Conservation (phyloP, 2,888 invertebrate species). For the Camponotus fellah region DNA sequence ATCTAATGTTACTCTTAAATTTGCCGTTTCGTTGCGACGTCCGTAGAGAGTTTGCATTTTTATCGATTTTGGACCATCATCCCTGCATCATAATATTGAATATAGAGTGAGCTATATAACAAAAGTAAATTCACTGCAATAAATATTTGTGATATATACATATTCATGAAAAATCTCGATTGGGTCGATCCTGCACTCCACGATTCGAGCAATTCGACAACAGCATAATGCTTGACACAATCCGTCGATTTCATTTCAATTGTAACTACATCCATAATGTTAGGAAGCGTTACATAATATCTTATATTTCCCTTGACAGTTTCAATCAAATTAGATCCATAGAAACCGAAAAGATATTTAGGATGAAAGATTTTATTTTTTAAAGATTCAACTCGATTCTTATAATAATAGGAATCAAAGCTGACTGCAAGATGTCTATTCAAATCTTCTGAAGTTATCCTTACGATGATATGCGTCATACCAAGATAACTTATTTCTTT, state of each 20-base stretch:
- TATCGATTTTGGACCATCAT: slow-evolving; percentile 87
- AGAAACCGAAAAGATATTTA: slow-evolving; percentile 63
- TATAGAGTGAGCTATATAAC: slow-evolving; percentile 1
- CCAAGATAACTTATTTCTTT: slow-evolving; percentile 87
- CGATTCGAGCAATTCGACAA: slow-evolving; percentile 79
- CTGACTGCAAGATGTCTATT: slow-evolving; percentile 87
- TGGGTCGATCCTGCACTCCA: slow-evolving; percentile 76
- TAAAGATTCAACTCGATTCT: slow-evolving; percentile 63
- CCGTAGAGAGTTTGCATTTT: slow-evolving; percentile 88
- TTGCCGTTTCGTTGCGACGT: slow-evolving; percentile 85
- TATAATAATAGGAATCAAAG: slow-evolving; percentile 70
- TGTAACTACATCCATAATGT: slow-evolving; percentile 73
- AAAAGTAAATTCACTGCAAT: background rate
- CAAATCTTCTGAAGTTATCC: slow-evolving; percentile 87
- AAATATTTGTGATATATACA: slow-evolving; percentile 64
- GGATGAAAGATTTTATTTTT: slow-evolving; percentile 48
- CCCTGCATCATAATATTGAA: slow-evolving; percentile 79
- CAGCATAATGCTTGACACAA: slow-evolving; percentile 72
- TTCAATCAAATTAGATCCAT: slow-evolving; percentile 57
- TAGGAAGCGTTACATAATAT: slow-evolving; percentile 74
- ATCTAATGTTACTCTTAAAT: slow-evolving; percentile 89
- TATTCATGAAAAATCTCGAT: slow-evolving; percentile 73
- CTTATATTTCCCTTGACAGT: slow-evolving; percentile 74
- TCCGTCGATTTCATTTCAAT: slow-evolving; percentile 74
- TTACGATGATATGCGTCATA: slow-evolving; percentile 90